Base-by-base conservation (phyloP, 2,888 invertebrate species). In the Rhopalosiphum nymphaeae region DNA sequence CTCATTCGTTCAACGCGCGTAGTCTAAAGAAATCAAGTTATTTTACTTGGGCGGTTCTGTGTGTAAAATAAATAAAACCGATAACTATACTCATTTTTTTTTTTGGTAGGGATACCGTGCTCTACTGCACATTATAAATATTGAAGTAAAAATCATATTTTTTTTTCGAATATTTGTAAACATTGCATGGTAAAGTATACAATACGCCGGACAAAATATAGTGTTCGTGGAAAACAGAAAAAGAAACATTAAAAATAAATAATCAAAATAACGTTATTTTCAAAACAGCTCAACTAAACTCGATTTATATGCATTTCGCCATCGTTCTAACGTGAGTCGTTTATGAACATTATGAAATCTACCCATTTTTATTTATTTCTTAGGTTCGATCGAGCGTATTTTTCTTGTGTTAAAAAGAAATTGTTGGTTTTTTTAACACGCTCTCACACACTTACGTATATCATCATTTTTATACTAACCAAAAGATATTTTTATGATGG, bases 11-110 rank as follows among this genome's bases (percentile, higher is more conserved):
- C 89, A 56, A 42, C 57, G 36, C 78, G 42, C 9, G 2, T 29
- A 42, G 57, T 57, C 26, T 57, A 44, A 89, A 57, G 89, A 89
- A 57, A 57, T 42, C 42, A 29, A 89, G 57, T 89, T 89, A 89
- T 89, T 89, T 89, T 89, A 44, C 89, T 89, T 26, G 89, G 57
- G 3, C 29, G 89, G 44, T 89, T 89, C 44, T 89, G 57, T 89
- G 42, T 88, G 53, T 36, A 88, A 88, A 88, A 88, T n/a, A 88
- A 88, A 88, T 88, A 88, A 53, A n/a, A 53, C 36, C 53, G 36
- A 88, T 88, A 53, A 53, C 53, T 87, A 85, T 25, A 36, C 78
- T 78, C 36, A 5, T 21, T 42, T 42, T 78, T 67, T 67, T 67
- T 67, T 67, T 61, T 9, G 61, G 16, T 36, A 9, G 21, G 36